These are phyloP conservation scores for Sanderia malayensis DNA, from an alignment of 30 jellyfish, hydroid and myxozoan genomes.

Conservation along the genomic window DNA sequence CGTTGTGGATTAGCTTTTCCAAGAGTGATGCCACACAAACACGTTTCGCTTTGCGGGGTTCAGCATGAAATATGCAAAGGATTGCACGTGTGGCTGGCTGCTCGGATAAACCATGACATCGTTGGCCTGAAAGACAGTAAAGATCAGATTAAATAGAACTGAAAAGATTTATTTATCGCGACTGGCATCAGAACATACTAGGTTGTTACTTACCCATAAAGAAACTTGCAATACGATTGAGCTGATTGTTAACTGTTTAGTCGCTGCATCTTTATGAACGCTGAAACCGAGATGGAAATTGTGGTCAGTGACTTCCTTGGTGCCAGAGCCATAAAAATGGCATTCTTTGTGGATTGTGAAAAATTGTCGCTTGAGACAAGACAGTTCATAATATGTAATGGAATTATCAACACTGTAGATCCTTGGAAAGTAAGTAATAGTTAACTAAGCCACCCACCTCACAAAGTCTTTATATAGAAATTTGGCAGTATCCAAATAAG, in stretches of 20 bases:
- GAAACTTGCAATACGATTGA: constrained; percentile 48
- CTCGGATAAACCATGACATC: constrained; percentile 17
- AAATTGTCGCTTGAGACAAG: not conserved
- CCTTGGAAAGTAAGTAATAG: not conserved
- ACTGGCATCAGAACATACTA: no score
- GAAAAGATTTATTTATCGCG: not conserved
- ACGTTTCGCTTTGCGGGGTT: constrained; percentile 57
- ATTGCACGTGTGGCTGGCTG: constrained; percentile 28
- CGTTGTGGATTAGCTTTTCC: constrained; percentile 37
- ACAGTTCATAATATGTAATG: not conserved
- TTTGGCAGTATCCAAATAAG: constrained; percentile 75
- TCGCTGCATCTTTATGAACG: constrained; percentile 49
- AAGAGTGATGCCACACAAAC: constrained; percentile 36
- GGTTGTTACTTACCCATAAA: constrained; percentile 11
- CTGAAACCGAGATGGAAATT: constrained; percentile 1
- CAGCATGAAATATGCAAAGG: constrained; percentile 47
- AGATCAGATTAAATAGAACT: not conserved
- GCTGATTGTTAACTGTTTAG: constrained; percentile 38
- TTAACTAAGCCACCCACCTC: constrained; percentile 15
- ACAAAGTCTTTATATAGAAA: constrained; percentile 76
- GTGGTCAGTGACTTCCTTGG: not conserved
- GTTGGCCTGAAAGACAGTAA: not conserved
- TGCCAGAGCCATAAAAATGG: not conserved
- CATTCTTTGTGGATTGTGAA: not conserved
- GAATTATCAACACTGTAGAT: not conserved